Evolutionary conservation across 2,888 invertebrate species (phyloP).

Genomic region (Caenorhabditis sinica): DNA sequence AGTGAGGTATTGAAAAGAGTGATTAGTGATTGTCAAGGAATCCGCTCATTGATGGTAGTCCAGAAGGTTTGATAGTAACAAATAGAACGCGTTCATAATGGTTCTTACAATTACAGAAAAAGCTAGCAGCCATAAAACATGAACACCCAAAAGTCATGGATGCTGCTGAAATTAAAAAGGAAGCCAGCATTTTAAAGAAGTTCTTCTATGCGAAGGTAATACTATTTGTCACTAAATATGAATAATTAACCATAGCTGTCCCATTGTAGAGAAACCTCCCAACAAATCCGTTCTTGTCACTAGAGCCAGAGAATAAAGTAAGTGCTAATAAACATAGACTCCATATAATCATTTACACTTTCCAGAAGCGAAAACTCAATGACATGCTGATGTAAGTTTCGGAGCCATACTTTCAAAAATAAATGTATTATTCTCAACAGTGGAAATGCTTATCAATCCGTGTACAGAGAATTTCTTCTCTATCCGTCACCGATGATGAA

Average conservation of each 20-base stretch:
- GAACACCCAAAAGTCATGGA: background rate
- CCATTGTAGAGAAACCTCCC: slow-evolving; percentile 16
- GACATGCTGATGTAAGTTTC: slow-evolving; percentile 1
- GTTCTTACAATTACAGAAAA: background rate
- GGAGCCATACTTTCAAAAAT: too few relatives aligned
- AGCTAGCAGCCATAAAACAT: background rate
- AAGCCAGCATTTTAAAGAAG: background rate
- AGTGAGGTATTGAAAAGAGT: background rate
- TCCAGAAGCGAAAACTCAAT: background rate
- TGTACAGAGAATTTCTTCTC: slow-evolving; percentile 20
- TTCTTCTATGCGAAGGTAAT: background rate
- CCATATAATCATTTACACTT: too few relatives aligned
- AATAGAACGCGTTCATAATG: background rate
- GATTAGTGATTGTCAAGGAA: background rate
- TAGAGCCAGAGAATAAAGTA: background rate
- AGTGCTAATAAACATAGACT: background rate
- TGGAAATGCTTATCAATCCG: slow-evolving; percentile 6
- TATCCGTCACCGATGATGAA: slow-evolving; percentile 31
- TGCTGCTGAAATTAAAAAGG: background rate
- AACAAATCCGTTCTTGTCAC: background rate
- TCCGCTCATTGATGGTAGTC: background rate
- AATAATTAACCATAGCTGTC: too few relatives aligned
- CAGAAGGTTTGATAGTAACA: background rate
- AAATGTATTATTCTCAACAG: background rate
- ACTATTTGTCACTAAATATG: too few relatives aligned